A percentile compares a stretch with the other conserved stretches of the same genome.
These are phyloP conservation scores for Pseudococcus jackbeardsleyi DNA, from an alignment of 2,888 invertebrate genomes.

Conservation along the genomic window DNA sequence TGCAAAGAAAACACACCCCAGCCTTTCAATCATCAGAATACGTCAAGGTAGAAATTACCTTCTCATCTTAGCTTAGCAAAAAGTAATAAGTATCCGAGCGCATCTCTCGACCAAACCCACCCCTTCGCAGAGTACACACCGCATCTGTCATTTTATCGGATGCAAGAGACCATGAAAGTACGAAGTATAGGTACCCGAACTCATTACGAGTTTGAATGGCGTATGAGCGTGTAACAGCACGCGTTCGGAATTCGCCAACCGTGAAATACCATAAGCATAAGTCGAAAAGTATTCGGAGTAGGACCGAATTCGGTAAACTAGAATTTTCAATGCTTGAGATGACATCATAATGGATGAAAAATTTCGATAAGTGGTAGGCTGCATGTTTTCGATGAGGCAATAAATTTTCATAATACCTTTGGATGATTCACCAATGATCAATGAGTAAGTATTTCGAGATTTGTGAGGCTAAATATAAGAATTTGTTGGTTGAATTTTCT, in stretches of 20 bases:
- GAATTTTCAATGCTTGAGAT: neutral
- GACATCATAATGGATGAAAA: slow-evolving; percentile 9
- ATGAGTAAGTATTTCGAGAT: neutral
- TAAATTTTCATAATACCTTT: neutral
- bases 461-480: neutral
- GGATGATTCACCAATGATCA: neutral
- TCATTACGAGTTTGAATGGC: slow-evolving; percentile 7
- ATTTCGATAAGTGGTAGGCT: neutral
- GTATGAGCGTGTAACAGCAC: neutral
- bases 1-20: neutral
- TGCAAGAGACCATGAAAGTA: slow-evolving; percentile 52
- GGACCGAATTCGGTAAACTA: neutral
- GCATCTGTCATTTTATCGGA: slow-evolving; percentile 44
- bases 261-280: slow-evolving; percentile 2
- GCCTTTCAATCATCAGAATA: neutral
- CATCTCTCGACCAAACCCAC: neutral
- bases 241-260: slow-evolving; percentile 26
- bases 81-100: neutral
- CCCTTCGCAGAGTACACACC: neutral
- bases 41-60: neutral
- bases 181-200: neutral
- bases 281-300: neutral
- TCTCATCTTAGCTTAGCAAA: neutral
- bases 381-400: neutral
- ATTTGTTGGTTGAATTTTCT: neutral